Evolutionary conservation across 2,113 vertebrate genomes (phyloP).

Genomic region (Upupa epops): DNA sequence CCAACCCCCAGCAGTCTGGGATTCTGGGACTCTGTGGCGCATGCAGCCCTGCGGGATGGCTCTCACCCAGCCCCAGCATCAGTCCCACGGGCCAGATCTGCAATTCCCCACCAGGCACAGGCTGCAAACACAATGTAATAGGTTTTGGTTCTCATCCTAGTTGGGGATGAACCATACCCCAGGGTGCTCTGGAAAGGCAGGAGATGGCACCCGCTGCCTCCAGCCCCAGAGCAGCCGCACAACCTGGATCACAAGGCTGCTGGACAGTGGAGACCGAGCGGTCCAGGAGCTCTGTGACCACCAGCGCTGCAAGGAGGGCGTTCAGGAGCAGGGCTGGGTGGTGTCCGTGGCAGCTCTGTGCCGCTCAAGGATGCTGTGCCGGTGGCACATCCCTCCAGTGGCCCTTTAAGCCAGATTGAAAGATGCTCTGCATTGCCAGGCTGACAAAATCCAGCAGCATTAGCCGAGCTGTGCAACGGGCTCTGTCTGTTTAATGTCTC

Average conservation of each 20-base stretch:
- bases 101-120: neutral
- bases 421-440: constrained; percentile 52
- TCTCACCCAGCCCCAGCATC: neutral
- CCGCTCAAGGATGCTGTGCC: neutral
- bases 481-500: constrained; percentile 59
- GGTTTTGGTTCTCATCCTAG: neutral
- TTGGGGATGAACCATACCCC: rapidly evolving
- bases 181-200: neutral
- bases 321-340: neutral
- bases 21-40: neutral
- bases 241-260: rapidly evolving
- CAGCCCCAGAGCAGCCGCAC: rapidly evolving
- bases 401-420: constrained; percentile 65
- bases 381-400: constrained; percentile 47
- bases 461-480: constrained; percentile 22
- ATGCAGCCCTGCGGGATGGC: neutral
- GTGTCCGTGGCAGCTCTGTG: rapidly evolving
- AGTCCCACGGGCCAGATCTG: neutral
- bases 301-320: rapidly evolving
- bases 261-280: rapidly evolving
- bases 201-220: rapidly evolving
- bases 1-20: neutral
- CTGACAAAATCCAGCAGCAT: neutral
- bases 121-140: neutral
- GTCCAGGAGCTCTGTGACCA: rapidly evolving